Evolutionary conservation across 2,888 invertebrate genomes (phyloP).

Genomic region (Plebejus anna): DNA sequence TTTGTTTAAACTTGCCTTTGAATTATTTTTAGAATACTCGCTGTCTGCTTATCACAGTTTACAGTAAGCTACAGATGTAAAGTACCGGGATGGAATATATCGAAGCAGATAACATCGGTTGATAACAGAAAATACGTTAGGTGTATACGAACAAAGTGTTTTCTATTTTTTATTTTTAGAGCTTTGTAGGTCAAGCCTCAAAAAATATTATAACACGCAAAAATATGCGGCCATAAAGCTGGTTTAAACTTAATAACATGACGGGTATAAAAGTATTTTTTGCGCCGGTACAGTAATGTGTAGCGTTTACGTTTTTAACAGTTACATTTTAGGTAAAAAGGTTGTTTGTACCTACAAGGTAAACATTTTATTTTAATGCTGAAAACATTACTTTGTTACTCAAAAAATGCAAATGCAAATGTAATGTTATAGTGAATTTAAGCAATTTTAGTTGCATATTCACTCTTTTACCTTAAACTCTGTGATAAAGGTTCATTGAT

Average conservation of each 20-base stretch:
- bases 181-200: neutral
- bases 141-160: neutral
- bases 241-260: neutral
- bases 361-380: too few species aligned
- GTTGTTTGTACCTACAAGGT: neutral
- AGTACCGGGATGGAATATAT: neutral
- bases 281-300: neutral
- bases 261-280: neutral
- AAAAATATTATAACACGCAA: neutral
- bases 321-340: neutral
- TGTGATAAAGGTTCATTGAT: neutral
- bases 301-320: neutral
- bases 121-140: neutral
- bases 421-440: neutral
- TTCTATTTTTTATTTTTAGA: neutral
- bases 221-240: neutral
- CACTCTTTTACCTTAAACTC: neutral
- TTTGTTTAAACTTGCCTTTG: conserved; percentile 9
- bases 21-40: neutral
- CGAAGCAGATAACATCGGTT: neutral
- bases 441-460: neutral
- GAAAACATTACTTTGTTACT: neutral
- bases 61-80: neutral
- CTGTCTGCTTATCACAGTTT: neutral
- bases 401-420: too few species aligned